Conservation (phyloP, 2,888 invertebrate genomes). For the Cetonia aurata region DNA sequence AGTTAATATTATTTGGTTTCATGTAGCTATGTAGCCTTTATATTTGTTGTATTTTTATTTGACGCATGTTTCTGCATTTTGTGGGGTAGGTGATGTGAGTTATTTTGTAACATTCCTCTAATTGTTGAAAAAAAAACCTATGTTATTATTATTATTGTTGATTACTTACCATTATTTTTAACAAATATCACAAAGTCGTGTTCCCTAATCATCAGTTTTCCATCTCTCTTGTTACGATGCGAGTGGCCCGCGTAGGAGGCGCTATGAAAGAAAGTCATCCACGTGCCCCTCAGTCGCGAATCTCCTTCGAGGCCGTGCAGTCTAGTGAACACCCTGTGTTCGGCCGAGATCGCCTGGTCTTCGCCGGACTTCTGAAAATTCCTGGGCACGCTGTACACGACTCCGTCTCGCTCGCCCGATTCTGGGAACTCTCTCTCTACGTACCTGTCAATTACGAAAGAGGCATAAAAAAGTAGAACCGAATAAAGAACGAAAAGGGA, state of each 20-base stretch:
- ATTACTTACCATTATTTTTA: slow-evolving; percentile 57
- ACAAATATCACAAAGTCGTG: slow-evolving; percentile 63
- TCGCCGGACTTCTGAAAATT: slow-evolving; percentile 58
- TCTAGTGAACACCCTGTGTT: slow-evolving; percentile 57
- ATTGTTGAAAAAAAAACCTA: no score
- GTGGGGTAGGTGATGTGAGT: no score
- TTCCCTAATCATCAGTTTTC: slow-evolving; percentile 62
- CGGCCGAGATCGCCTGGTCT: slow-evolving; percentile 60
- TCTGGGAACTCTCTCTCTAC: slow-evolving; percentile 61
- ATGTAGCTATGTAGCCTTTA: no score
- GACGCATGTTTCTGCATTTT: no score
- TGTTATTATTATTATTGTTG: no score
- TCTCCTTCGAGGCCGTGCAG: slow-evolving; percentile 52
- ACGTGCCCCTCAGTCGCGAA: slow-evolving; percentile 53
- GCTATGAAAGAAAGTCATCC: slow-evolving; percentile 62
- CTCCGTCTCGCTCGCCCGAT: slow-evolving; percentile 45
- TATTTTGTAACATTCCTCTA: no score
- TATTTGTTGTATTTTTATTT: no score
- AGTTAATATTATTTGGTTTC: no score
- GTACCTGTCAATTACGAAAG: slow-evolving; percentile 55
- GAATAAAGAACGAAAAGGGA: slow-evolving; percentile 19
- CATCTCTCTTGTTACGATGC: slow-evolving; percentile 59
- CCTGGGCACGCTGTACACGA: slow-evolving; percentile 59
- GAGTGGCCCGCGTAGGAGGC: slow-evolving; percentile 62
- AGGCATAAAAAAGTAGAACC: background rate